These are phyloP conservation scores for Rhinoraja longicauda DNA, from an alignment of 2,797 vertebrate genomes.

Conservation along the genomic window DNA sequence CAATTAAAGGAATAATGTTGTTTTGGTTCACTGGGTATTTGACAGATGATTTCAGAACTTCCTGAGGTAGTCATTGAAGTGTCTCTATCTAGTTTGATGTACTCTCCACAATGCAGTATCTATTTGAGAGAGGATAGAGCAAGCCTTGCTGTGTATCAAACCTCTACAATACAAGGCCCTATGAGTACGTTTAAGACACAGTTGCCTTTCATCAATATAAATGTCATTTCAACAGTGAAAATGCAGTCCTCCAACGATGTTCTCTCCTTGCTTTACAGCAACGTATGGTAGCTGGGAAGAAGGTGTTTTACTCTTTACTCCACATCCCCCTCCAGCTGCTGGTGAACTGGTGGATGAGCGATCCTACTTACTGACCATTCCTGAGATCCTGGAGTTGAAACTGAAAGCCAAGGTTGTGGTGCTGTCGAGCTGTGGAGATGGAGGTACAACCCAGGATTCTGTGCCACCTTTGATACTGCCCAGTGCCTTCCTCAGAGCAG, in stretches of 20 bases:
- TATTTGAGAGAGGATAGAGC: too few species aligned
- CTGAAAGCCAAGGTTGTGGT: conserved; percentile 4
- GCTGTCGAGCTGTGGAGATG: conserved; percentile 25
- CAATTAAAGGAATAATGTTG: too few species aligned
- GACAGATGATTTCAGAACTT: not conserved
- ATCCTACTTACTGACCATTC: conserved; percentile 31
- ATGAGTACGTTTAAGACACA: not conserved
- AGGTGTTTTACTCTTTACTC: conserved; percentile 12
- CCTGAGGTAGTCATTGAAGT: not conserved
- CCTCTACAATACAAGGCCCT: not conserved
- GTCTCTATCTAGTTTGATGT: not conserved
- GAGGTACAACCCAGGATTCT: not conserved
- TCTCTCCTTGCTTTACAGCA: conserved; percentile 1
- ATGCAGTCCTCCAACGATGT: not conserved
- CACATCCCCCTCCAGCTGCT: not conserved
- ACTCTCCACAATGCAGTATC: too few species aligned
- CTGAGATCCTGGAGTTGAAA: conserved; percentile 29
- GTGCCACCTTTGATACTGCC: not conserved
- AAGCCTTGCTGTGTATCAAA: not conserved
- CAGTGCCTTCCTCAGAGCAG: conserved; percentile 35
- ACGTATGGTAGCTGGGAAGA: conserved; percentile 34
- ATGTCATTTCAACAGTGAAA: not conserved
- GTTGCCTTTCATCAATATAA: not conserved
- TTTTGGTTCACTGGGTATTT: not conserved
- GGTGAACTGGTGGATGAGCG: conserved; percentile 19